Conservation (phyloP, 2,888 invertebrate genomes). For the Parnassius orleans region DNA sequence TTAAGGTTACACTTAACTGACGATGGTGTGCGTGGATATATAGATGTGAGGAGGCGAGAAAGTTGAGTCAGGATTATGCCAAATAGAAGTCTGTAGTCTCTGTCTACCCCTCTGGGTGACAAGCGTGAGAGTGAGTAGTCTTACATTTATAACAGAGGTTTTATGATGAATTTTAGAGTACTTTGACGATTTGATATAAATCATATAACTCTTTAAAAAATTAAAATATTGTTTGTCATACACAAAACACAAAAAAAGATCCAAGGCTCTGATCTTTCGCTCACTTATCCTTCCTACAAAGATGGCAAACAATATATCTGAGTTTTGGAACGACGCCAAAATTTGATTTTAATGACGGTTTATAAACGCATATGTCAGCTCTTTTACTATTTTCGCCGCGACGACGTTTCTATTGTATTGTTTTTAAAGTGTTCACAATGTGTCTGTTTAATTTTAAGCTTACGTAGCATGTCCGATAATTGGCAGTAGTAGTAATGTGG, state of each 20-base stretch:
- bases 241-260: constrained; percentile 42
- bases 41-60: no score
- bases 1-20: no score
- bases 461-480: constrained; percentile 11
- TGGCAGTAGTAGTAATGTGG: constrained; percentile 8
- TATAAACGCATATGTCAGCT: constrained; percentile 66
- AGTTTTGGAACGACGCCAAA: constrained; percentile 67
- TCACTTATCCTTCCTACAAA: constrained; percentile 59
- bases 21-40: no score
- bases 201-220: background rate
- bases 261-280: constrained; percentile 40
- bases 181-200: no score
- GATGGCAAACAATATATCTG: constrained; percentile 70
- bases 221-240: constrained; percentile 10
- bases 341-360: constrained; percentile 77
- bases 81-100: no score
- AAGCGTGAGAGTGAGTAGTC: no score
- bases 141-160: no score
- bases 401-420: constrained; percentile 35
- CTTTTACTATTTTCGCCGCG: constrained; percentile 47
- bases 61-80: no score
- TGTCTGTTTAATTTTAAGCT: constrained; percentile 20
- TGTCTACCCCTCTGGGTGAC: no score
- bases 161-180: no score
- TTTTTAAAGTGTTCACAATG: constrained; percentile 30